Base-by-base conservation (phyloP, 2,797 vertebrate species). In the Hipposideros larvatus region DNA sequence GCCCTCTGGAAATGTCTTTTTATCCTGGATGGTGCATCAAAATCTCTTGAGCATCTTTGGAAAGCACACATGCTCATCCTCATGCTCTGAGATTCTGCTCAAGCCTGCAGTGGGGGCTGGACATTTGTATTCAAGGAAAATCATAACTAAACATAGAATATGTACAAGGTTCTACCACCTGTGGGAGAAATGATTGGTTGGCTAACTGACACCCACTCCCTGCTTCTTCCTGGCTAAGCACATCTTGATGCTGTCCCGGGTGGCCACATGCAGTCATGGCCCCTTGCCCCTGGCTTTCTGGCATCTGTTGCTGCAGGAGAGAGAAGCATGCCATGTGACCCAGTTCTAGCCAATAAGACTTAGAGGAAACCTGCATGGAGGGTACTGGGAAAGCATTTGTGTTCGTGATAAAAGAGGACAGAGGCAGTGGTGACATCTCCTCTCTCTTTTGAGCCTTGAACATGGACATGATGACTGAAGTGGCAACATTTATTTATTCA, bases 161-260 rank as follows among this genome's bases (percentile, higher is more conserved):
- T 4, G 8, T 26, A 14, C 15, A 0, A 5, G 34, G 11, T 43
- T 43, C 43, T 43, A 43, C 6, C 28, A 0, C 14, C 22, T 16
- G 11, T 26, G 22, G 37, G 31, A 59, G 37, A 28, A 11, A 13
- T 19, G n/a, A 16, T 0, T 21, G n/a, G 3, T 0, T 7, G n/a
- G 41, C 26, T n/a, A 21, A 3, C 11, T 66, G 41, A 61, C 15
- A 18, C 31, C n/a, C 8, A 3, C 14, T 57, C 11, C 4, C 21
- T 28, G 83, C 10, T 57, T 24, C 43, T 71, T 79, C 48, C 74
- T 65, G 71, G 53, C 48, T 75, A 28, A 61, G 34, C 53, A 48
- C 4, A 16, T 7, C 61, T 15, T 55, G 48, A 24, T n/a, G 11
- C 7, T 66, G n/a, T 59, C 55, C 61, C 3, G 4, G 31, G 28